Percentiles rank a stretch among this genome's conserved stretches.
These are phyloP conservation scores for Eulemur coronatus DNA, from an alignment of 2,797 vertebrate species.

Conservation along the genomic window DNA sequence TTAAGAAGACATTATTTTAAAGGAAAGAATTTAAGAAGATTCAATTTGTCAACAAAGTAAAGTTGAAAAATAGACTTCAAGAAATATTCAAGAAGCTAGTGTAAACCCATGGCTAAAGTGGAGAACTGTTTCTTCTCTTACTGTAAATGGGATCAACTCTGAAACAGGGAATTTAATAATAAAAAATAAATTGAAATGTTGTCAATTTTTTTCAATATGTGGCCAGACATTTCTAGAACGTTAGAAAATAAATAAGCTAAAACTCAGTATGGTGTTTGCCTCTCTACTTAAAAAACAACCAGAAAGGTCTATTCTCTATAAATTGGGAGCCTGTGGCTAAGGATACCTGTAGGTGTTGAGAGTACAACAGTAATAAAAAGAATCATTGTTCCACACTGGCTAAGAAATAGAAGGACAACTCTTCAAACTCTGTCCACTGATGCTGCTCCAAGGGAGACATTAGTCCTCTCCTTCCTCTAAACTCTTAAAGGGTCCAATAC, in stretches of 20 bases:
- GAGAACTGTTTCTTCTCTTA: not conserved
- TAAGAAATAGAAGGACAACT: not conserved
- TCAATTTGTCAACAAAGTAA: not conserved
- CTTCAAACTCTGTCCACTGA: not conserved
- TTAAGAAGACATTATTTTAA: not conserved
- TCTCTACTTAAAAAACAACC: not conserved
- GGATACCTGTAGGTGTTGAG: not conserved
- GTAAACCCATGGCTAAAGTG: not conserved
- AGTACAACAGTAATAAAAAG: not conserved
- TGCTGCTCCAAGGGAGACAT: not conserved
- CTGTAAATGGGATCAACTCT: not conserved
- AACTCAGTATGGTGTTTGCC: not conserved
- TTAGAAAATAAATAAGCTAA: slow-evolving; percentile 7
- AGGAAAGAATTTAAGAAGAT: not conserved
- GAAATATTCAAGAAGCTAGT: not conserved
- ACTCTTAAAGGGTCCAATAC: not conserved
- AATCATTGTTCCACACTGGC: not conserved
- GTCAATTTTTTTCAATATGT: not conserved
- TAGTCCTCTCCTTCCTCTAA: not conserved
- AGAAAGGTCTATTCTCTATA: not conserved
- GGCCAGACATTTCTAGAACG: not conserved
- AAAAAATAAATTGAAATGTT: slow-evolving; percentile 22
- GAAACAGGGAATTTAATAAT: not conserved
- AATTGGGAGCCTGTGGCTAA: not conserved
- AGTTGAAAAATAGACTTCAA: not conserved